These are phyloP conservation scores for Bovichtus diacanthus DNA, from an alignment of 2,797 vertebrate genomes.

Conservation along the genomic window DNA sequence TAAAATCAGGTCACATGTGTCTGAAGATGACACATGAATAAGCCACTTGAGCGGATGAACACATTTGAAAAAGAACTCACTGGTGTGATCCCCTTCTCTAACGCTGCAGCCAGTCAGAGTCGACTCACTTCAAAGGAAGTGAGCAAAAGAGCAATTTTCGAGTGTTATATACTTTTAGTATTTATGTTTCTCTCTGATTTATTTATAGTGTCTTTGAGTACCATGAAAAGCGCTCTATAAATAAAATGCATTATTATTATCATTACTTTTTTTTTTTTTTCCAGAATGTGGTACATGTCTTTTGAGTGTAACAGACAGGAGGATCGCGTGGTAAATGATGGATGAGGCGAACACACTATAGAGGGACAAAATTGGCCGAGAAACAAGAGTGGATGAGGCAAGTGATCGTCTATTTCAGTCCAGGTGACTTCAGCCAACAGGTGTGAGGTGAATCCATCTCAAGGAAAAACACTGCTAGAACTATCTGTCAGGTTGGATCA, in stretches of 20 bases:
- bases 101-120: not conserved
- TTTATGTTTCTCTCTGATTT: too few species aligned
- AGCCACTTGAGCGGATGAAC: slow-evolving; percentile 8
- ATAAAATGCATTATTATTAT: too few species aligned
- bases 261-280: not conserved
- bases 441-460: slow-evolving; percentile 33
- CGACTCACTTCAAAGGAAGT: too few species aligned
- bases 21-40: slow-evolving; percentile 26
- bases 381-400: slow-evolving; percentile 10
- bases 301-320: not conserved
- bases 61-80: not conserved
- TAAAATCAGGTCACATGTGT: slow-evolving; percentile 28
- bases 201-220: too few species aligned
- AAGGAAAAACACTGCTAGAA: slow-evolving; percentile 4
- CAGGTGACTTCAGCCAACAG: slow-evolving; percentile 35
- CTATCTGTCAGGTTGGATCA: slow-evolving; percentile 31
- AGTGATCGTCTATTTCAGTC: slow-evolving; percentile 35
- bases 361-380: not conserved
- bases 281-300: not conserved
- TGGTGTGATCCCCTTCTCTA: not conserved
- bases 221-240: too few species aligned
- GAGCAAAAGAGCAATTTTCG: not conserved
- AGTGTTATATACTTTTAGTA: too few species aligned
- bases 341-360: not conserved
- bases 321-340: not conserved